Evolutionary conservation across 2,888 invertebrate genomes (phyloP).

Genomic region (Drosophila austrosaltans): DNA sequence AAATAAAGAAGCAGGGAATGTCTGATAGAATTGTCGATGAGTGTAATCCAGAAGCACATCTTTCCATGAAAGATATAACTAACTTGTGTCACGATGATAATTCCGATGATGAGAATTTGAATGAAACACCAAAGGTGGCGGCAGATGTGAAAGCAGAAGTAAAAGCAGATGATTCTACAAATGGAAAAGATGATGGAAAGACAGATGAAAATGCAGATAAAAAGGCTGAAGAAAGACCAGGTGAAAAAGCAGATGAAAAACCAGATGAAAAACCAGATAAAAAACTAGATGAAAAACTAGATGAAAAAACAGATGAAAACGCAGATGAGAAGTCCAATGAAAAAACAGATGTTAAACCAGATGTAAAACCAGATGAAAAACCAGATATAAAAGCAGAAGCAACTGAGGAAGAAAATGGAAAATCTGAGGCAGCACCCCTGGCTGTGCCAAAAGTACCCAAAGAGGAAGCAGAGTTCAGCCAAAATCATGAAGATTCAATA

Average conservation of each 20-base stretch:
- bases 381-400: not conserved
- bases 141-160: not conserved
- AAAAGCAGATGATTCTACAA: not conserved
- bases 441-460: conserved; percentile 23
- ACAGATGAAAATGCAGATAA: too few species aligned
- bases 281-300: not conserved
- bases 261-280: not conserved
- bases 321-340: not conserved
- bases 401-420: not conserved
- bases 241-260: too few species aligned
- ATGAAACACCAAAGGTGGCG: conserved; percentile 22
- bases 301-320: not conserved
- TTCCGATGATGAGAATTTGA: conserved; percentile 90
- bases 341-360: too few species aligned
- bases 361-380: too few species aligned
- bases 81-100: conserved; percentile 96
- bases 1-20: conserved; percentile 99
- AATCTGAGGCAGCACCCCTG: not conserved
- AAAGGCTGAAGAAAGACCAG: too few species aligned
- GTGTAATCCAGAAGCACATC: conserved; percentile 97
- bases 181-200: conserved; percentile 4
- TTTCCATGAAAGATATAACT: conserved; percentile 94
- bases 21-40: conserved; percentile 99
- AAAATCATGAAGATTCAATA: conserved; percentile 89
- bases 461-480: conserved; percentile 45